Evolutionary conservation across 2,113 vertebrate species (phyloP).

Genomic region (Speoplatyrhinus poulsoni): DNA sequence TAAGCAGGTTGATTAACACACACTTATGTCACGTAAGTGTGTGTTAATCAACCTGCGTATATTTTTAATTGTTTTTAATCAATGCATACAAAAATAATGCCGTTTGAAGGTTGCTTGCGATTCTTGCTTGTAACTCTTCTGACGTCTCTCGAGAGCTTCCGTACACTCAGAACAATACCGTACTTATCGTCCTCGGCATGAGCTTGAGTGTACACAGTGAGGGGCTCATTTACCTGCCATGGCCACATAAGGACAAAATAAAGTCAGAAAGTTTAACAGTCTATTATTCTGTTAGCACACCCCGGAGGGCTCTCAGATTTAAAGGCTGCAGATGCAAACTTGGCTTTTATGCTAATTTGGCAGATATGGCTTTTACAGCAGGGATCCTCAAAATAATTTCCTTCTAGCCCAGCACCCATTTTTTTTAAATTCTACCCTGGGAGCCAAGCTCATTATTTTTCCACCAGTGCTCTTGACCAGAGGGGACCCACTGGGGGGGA

Average conservation of each 20-base stretch:
- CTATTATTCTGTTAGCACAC: slow-evolving; percentile 56
- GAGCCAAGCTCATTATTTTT: slow-evolving; percentile 44
- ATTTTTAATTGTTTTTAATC: too few species aligned
- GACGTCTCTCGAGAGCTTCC: too few species aligned
- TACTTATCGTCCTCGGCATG: neutral
- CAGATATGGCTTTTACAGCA: slow-evolving; percentile 49
- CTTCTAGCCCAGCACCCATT: slow-evolving; percentile 28
- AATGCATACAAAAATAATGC: too few species aligned
- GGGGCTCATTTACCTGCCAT: slow-evolving; percentile 23
- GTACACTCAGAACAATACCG: neutral
- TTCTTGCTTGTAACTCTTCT: too few species aligned
- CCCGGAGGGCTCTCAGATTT: slow-evolving; percentile 54
- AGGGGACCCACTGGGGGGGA: neutral
- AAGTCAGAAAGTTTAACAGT: slow-evolving; percentile 61
- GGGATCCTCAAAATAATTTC: slow-evolving; percentile 49
- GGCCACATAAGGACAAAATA: slow-evolving; percentile 17
- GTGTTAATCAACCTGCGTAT: too few species aligned
- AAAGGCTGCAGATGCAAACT: slow-evolving; percentile 63
- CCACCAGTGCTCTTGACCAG: slow-evolving; percentile 26
- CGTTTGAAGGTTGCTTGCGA: too few species aligned
- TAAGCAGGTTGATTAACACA: too few species aligned
- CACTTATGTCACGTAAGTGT: too few species aligned
- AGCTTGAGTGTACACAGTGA: slow-evolving; percentile 2
- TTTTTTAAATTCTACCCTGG: slow-evolving; percentile 47
- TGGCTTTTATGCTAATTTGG: slow-evolving; percentile 69